A percentile compares a stretch with the other conserved stretches of the same genome.
These are phyloP conservation scores for Eupeodes latifasciatus DNA, from an alignment of 2,888 invertebrate genomes.

Conservation along the genomic window DNA sequence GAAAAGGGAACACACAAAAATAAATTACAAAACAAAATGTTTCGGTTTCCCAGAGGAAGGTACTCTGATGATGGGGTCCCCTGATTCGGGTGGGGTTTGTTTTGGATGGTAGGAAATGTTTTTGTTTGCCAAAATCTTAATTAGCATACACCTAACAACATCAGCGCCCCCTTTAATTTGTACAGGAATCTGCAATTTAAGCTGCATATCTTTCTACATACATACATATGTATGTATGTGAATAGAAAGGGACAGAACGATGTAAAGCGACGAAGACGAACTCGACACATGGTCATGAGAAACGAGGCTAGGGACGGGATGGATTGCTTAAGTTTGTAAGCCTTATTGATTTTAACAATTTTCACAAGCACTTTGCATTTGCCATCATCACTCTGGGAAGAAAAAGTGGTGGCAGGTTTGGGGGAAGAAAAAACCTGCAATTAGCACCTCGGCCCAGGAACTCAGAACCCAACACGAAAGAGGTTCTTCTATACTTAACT, in stretches of 20 bases:
- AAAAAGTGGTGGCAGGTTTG: slow-evolving; percentile 35
- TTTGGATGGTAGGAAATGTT: slow-evolving; percentile 52
- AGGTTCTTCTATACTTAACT: slow-evolving; percentile 31
- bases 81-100: neutral
- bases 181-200: slow-evolving; percentile 52
- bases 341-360: slow-evolving; percentile 75
- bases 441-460: slow-evolving; percentile 64
- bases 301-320: neutral
- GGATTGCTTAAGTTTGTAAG: slow-evolving; percentile 59
- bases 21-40: slow-evolving; percentile 51
- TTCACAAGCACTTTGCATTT: slow-evolving; percentile 73
- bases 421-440: slow-evolving; percentile 65
- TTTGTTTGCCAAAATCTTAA: slow-evolving; percentile 75
- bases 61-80: neutral
- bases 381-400: slow-evolving; percentile 52
- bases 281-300: neutral
- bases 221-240: too few species aligned
- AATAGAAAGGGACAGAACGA: neutral
- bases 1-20: slow-evolving; percentile 39
- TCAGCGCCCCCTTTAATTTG: slow-evolving; percentile 47
- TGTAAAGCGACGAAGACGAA: neutral
- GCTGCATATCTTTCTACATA: neutral
- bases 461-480: slow-evolving; percentile 4
- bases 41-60: slow-evolving; percentile 6
- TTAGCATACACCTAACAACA: slow-evolving; percentile 63